These are phyloP conservation scores for Bucorvus abyssinicus DNA, from an alignment of 2,797 vertebrate species.

Conservation along the genomic window DNA sequence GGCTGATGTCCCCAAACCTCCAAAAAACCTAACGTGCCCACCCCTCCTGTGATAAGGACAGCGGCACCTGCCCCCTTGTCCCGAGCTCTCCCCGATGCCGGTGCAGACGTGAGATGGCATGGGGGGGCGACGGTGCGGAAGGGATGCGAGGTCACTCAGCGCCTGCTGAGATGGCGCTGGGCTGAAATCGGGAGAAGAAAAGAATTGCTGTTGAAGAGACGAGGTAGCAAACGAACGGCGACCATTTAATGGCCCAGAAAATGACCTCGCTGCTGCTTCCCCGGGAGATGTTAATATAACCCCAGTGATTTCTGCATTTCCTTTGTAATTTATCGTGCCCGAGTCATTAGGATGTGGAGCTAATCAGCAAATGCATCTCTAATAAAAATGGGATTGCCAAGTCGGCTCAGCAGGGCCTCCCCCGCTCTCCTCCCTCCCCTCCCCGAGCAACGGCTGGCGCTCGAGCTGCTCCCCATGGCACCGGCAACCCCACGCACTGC, in stretches of 20 bases:
- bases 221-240: neutral
- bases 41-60: neutral
- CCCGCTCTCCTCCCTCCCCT: neutral
- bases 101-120: neutral
- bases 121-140: neutral
- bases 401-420: neutral
- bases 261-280: neutral
- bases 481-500: rapidly evolving
- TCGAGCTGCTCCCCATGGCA: neutral
- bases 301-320: neutral
- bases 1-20: neutral
- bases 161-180: neutral
- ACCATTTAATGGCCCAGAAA: neutral
- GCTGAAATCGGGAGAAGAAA: neutral
- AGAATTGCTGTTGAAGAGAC: neutral
- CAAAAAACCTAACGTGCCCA: neutral
- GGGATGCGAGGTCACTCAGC: neutral
- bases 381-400: neutral
- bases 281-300: neutral
- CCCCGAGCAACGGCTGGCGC: neutral
- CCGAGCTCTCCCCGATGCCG: rapidly evolving
- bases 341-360: neutral
- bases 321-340: neutral
- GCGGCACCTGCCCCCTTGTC: neutral
- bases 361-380: conserved; percentile 10